phyloP scores from a whole-genome alignment of 1,140 invertebrate genomes.

The Drosophila murphyi region DNA sequence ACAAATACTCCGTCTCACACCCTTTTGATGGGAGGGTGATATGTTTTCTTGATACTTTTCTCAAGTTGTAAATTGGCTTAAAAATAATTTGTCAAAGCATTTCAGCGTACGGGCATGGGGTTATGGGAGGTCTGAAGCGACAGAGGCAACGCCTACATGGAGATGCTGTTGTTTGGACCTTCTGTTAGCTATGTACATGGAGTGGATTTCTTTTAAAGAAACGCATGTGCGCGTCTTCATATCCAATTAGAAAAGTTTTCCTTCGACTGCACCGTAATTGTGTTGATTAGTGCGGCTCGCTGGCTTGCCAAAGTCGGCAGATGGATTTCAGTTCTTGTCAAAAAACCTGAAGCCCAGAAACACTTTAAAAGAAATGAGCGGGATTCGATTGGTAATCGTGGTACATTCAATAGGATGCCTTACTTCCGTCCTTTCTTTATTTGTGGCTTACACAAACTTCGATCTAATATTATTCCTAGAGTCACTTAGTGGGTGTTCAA shows the following conservation, averaged over 20 bases:
- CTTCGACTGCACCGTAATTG: conserved; percentile 75
- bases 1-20: background rate
- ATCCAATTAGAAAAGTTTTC: conserved; percentile 83
- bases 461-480: conserved; percentile 67
- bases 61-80: conserved; percentile 84
- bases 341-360: conserved; percentile 4
- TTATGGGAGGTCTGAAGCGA: background rate
- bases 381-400: conserved; percentile 62
- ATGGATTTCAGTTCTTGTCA: conserved; percentile 28
- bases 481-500: conserved; percentile 28
- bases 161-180: conserved; percentile 60
- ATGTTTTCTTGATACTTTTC: conserved; percentile 81
- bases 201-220: conserved; percentile 76
- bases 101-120: conserved; percentile 54
- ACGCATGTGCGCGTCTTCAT: conserved; percentile 82
- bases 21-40: conserved; percentile 57
- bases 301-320: conserved; percentile 39
- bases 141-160: conserved; percentile 57
- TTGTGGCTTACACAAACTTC: conserved; percentile 65
- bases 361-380: conserved; percentile 66
- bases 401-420: conserved; percentile 37
- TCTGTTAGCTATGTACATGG: conserved; percentile 30
- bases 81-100: conserved; percentile 84
- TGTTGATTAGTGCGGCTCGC: conserved; percentile 81
- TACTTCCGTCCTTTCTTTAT: conserved; percentile 28